Conservation (phyloP, 2,888 invertebrate genomes). For the Lasioglossum calceatum region DNA sequence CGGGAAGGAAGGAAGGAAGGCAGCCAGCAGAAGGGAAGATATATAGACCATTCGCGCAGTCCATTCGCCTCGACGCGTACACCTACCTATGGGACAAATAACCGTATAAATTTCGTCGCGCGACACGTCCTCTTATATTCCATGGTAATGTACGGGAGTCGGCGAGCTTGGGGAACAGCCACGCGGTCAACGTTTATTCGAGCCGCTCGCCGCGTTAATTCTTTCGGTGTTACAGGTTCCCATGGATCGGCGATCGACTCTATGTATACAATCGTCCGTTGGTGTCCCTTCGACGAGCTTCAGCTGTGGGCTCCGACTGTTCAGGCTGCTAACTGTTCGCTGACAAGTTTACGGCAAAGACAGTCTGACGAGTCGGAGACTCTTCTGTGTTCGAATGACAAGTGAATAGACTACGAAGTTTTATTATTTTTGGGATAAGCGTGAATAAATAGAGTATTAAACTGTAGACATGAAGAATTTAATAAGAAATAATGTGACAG, state of each 20-base stretch:
- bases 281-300: background rate
- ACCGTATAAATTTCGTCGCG: slow-evolving; percentile 64
- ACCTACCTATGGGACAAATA: slow-evolving; percentile 64
- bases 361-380: background rate
- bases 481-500: background rate
- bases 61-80: slow-evolving; percentile 53
- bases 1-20: slow-evolving; percentile 10
- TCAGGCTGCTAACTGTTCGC: background rate
- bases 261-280: background rate
- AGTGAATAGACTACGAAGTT: background rate
- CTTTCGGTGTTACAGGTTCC: slow-evolving; percentile 15
- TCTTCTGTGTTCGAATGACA: background rate
- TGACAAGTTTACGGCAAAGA: background rate
- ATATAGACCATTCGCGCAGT: slow-evolving; percentile 59
- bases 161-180: slow-evolving; percentile 1
- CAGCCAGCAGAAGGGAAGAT: slow-evolving; percentile 50
- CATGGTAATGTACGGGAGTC: slow-evolving; percentile 36
- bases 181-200: background rate
- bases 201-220: slow-evolving; percentile 8
- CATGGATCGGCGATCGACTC: background rate
- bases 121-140: slow-evolving; percentile 52
- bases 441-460: background rate
- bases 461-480: background rate
- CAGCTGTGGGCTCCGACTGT: background rate
- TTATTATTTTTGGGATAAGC: too few relatives aligned